Base-by-base conservation (phyloP, 2,888 invertebrate species). In the Amiota minor region DNA sequence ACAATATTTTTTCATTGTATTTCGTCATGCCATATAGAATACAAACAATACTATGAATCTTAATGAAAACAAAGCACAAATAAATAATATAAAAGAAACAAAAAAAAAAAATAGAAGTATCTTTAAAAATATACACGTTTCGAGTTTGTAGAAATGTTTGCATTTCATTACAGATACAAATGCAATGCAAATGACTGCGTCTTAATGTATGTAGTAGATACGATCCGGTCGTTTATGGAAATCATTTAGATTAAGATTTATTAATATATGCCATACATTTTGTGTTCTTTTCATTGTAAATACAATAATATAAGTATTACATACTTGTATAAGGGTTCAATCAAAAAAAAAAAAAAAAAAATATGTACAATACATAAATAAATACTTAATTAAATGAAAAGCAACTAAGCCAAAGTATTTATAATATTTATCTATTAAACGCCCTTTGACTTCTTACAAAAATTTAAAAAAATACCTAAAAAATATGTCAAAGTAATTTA, bases 101-200 rank as follows among this genome's bases (percentile, higher is more conserved):
- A 18, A 20, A 67, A 67, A 18, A 23, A 18, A 68, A 53, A 49
- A 67, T 47, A 14, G 62, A 62, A 62, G 35, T 35, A 50, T 16
- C 23, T 68, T 68, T 68, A 14, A 53, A 68, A 68, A 53, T 68
- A 68, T 68, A 23, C 67, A 53, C 67, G 50, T 53, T 68, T 68
- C 53, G 53, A 68, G 67, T 68, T 68, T 68, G 59, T 59, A 20
- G 20, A 59, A 59, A 59, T 59, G 59, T 59, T 59, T 59, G 59
- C 59, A 59, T 59, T 59, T 59, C 59, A 59, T 20, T 59, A 20
- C 20, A 20, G 59, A 20, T 20, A 20, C 20, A 59, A 59, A 50
- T 59, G 59, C 59, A 59, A 20, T 59, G 35, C 35, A 35, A 35
- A 35, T 35, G 35, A 6, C 35, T 3, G 0, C 35, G 6, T 35